Conservation (phyloP, 1,140 invertebrate genomes). For the Atopsyche davidsoni region DNA sequence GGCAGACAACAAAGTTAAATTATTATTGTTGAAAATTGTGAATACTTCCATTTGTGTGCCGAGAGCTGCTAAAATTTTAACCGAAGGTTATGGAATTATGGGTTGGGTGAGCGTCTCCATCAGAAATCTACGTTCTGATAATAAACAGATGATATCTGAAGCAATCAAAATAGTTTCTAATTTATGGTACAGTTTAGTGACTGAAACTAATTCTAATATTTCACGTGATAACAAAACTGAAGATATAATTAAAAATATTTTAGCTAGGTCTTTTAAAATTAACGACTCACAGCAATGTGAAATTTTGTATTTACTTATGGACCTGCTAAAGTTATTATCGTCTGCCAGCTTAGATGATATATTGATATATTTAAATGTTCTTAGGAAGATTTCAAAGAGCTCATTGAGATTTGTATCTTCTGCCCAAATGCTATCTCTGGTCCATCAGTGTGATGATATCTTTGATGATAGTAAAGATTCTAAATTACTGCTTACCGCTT, state of each 20-base stretch:
- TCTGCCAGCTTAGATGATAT: constrained; percentile 7
- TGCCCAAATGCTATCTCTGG: constrained; percentile 17
- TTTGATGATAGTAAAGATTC: constrained; percentile 7
- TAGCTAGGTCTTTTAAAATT: constrained; percentile 20
- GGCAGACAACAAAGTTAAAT: constrained; percentile 48
- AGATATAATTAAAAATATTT: constrained; percentile 12
- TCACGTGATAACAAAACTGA: constrained; percentile 8
- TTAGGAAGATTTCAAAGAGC: constrained; percentile 21
- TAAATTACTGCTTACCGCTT: constrained; percentile 4
- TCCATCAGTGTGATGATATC: constrained; percentile 15
- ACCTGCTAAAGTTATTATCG: constrained; percentile 14
- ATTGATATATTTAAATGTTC: constrained; percentile 22
- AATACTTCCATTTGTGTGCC: constrained; percentile 53
- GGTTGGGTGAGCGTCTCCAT: constrained; percentile 50
- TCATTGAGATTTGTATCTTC: constrained; percentile 11
- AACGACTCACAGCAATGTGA: constrained; percentile 17
- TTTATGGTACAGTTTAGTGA: constrained; percentile 20
- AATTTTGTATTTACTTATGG: constrained; percentile 21
- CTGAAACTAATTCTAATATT: constrained; percentile 17
- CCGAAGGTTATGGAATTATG: constrained; percentile 55
- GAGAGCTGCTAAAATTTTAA: constrained; percentile 53
- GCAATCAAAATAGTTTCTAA: constrained; percentile 15
- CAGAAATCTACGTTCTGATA: constrained; percentile 33
- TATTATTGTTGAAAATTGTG: constrained; percentile 57
- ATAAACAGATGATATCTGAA: constrained; percentile 28